These are phyloP conservation scores for Urocitellus parryii DNA, from an alignment of 2,113 vertebrate species.

Conservation along the genomic window DNA sequence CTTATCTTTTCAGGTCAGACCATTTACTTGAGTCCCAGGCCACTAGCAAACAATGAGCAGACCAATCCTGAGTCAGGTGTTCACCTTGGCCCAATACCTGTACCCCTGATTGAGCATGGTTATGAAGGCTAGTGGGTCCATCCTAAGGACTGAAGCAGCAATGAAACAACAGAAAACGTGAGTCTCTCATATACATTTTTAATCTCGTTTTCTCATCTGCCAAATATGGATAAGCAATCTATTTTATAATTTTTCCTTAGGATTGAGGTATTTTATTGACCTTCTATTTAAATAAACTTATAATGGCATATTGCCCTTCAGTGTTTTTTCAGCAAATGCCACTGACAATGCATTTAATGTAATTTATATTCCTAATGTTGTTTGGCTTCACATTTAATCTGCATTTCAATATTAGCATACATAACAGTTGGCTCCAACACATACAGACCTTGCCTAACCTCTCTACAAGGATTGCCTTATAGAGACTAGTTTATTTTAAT, in stretches of 20 bases:
- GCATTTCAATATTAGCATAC: not conserved
- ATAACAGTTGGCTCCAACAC: not conserved
- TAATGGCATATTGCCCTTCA: not conserved
- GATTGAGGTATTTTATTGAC: not conserved
- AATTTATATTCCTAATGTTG: not conserved
- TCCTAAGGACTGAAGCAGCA: not conserved
- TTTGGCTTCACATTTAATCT: constrained; percentile 13
- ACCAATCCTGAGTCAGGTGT: not conserved
- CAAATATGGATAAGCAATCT: not conserved
- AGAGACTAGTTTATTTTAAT: not conserved
- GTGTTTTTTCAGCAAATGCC: constrained; percentile 39
- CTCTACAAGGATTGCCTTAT: not conserved
- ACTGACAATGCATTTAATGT: not conserved
- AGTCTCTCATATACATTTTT: not conserved
- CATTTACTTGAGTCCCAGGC: not conserved
- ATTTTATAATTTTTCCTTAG: constrained; percentile 30
- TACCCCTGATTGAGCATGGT: not conserved
- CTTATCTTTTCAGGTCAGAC: not conserved
- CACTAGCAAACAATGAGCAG: not conserved
- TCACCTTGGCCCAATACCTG: not conserved
- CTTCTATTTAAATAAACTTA: constrained; percentile 35
- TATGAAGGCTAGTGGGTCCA: not conserved
- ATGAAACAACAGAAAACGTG: not conserved
- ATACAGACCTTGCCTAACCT: not conserved
- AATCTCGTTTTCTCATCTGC: not conserved